Conservation (phyloP, 2,888 invertebrate species). For the Aethes cnicana region DNA sequence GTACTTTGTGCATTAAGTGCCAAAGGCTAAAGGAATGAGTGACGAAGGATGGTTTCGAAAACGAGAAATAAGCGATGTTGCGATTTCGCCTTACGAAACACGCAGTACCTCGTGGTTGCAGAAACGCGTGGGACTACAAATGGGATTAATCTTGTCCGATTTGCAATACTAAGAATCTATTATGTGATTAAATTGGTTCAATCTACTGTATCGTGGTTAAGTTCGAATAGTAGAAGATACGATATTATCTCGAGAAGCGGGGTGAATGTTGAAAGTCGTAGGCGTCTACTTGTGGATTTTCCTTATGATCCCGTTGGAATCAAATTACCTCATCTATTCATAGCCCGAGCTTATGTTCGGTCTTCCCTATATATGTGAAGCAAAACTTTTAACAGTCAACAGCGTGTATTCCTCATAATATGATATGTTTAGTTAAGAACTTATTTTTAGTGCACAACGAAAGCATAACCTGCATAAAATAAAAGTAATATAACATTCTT, state of each 20-base stretch:
- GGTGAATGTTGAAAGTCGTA: slow-evolving; percentile 10
- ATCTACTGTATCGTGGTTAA: slow-evolving; percentile 31
- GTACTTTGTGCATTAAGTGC: slow-evolving; percentile 43
- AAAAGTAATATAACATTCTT: slow-evolving; percentile 25
- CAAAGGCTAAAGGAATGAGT: slow-evolving; percentile 64
- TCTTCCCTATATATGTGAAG: slow-evolving; percentile 7
- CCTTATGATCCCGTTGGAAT: slow-evolving; percentile 7
- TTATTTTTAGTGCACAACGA: slow-evolving; percentile 12
- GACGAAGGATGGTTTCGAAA: slow-evolving; percentile 80
- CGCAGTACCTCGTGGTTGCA: slow-evolving; percentile 71
- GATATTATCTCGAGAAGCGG: slow-evolving; percentile 24
- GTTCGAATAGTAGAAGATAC: slow-evolving; percentile 13
- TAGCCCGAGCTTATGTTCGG: slow-evolving; percentile 7
- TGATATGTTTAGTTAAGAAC: background rate
- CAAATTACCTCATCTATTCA: slow-evolving; percentile 13
- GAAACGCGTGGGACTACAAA: slow-evolving; percentile 78
- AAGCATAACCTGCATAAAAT: slow-evolving; percentile 1
- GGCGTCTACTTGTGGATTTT: slow-evolving; percentile 6
- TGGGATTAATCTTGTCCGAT: slow-evolving; percentile 69
- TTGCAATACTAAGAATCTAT: slow-evolving; percentile 45
- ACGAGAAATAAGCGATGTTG: slow-evolving; percentile 79
- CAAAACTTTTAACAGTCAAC: too few species aligned
- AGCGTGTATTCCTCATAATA: too few species aligned
- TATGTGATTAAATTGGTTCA: slow-evolving; percentile 44
- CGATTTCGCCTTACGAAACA: slow-evolving; percentile 78